Base-by-base conservation (phyloP, 64 coral and sea anemone genomes). In the Orbicella faveolata region DNA sequence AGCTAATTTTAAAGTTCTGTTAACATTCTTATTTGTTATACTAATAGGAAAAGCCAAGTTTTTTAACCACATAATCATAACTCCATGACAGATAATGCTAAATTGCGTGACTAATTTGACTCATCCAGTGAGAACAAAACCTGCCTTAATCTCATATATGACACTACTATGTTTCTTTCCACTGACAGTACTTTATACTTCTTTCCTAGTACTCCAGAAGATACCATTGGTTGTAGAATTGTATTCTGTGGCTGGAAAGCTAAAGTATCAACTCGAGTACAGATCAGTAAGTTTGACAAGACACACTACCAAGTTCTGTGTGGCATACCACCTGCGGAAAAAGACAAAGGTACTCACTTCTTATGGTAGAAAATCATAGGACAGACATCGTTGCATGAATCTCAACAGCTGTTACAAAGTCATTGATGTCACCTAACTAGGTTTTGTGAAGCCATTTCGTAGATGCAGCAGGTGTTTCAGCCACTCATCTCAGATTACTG, bases 211-310 rank as follows among this genome's bases (percentile, higher is more conserved):
- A 75, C 73, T 61, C 70, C 91, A 77, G 54, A 79, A 21, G 95
- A 97, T 73, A 88, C 70, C 20, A 88, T 97, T 15, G 57, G 81
- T 20, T 94, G 95, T 67, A 34, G 74, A 15, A 20, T 97, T 57
- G 74, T 83, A 63, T 91, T 94, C 70, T 94, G 92, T 97, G 95
- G 95, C 33, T 97, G 95, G 95, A 97, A 97, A 91, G 95, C 95
- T 48, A 93, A 89, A 83, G 93, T 92, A 4, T 97, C 95, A 33
- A 94, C 75, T 80, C 88, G 95, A 70, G 70, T 91, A 55, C 78
- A 94, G 20, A 90, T 92, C 69, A 84, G 88, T 61, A 97, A 88
- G 35, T 90, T 91, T 87, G 95, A 97, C 48, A 97, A 90, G 73
- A 83, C 90, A 30, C 95, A 97, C 53, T 97, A 94, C 53, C 78